Conservation (phyloP, 2,797 vertebrate genomes). For the Sitta carolinensis region DNA sequence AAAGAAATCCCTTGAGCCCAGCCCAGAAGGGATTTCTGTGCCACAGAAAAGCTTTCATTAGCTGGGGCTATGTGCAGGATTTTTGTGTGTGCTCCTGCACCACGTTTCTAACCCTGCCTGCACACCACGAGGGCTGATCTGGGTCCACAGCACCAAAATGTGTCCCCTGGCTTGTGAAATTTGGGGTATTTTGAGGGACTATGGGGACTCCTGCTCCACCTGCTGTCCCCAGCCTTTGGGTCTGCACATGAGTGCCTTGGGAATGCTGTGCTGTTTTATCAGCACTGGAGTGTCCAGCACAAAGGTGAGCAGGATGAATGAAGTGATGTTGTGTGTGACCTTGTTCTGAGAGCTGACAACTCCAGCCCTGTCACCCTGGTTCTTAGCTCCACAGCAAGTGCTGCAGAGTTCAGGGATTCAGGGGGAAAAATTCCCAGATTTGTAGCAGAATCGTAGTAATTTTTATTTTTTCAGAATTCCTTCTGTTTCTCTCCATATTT, state of each 20-base stretch:
- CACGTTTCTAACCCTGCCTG: neutral
- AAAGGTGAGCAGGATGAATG: neutral
- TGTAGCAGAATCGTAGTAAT: neutral
- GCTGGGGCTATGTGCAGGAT: neutral
- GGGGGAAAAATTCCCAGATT: neutral
- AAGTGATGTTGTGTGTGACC: accelerated
- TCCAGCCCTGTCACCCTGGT: neutral
- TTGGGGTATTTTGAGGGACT: neutral
- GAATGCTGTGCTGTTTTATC: neutral
- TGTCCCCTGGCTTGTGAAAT: neutral
- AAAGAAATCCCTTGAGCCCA: neutral
- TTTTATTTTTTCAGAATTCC: neutral
- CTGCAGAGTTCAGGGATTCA: neutral
- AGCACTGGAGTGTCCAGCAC: accelerated
- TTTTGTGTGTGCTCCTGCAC: neutral
- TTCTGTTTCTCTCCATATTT: neutral
- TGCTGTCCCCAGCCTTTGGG: neutral
- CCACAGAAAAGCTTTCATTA: neutral
- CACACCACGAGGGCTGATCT: neutral
- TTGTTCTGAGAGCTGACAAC: neutral
- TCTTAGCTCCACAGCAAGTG: neutral
- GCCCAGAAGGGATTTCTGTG: neutral
- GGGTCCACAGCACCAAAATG: neutral
- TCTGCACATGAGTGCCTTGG: accelerated
- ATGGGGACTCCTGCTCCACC: neutral